Base-by-base conservation (phyloP, 2,113 vertebrate species). In the Beaufortia kweichowensis region DNA sequence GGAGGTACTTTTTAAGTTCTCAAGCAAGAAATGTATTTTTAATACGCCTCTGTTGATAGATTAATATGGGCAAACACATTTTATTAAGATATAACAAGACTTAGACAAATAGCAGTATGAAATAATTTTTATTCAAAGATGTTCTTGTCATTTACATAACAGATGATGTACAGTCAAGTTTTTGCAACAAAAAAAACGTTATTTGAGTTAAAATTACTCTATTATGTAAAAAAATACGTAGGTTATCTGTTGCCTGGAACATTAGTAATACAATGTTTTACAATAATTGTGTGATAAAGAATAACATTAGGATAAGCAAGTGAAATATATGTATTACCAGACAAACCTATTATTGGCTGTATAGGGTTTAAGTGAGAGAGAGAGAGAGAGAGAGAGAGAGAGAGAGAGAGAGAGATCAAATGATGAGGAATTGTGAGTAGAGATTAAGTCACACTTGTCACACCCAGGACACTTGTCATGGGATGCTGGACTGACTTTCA, bases 401-500 rank as follows among this genome's bases (percentile, higher is more conserved):
- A 66, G 23, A 43, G 24, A 46, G 31, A 24, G 21, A 62, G 21
- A 39, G 15, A n/a, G 39, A 69, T 2, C n/a, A 48, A 57, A 29
- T 28, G 59, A 28, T 70, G 35, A 21, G 33, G 61, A 75, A 57
- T 29, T 76, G 75, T 84, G 83, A 81, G 82, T 82, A 64, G 66
- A 87, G 85, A 87, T 87, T 85, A 82, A 80, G 78, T 83, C 46
- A 60, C 83, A 77, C 83, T 84, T 83, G 84, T 88, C 83, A 82
- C 80, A 76, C 63, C 61, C 50, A 48, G 75, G 82, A 82, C 79
- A 82, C 46, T 56, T 82, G 75, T 80, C 81, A 75, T 82, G 76
- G 48, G 39, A 56, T 66, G 33, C 29, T 79, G 72, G 14, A 73
- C 75, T 61, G 77, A 82, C 57, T 79, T 80, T 81, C 75, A 85